Percentiles rank a stretch among this genome's conserved stretches.
phyloP scores from a whole-genome alignment of 2,113 vertebrate species.

The Pterocles burchelli region DNA sequence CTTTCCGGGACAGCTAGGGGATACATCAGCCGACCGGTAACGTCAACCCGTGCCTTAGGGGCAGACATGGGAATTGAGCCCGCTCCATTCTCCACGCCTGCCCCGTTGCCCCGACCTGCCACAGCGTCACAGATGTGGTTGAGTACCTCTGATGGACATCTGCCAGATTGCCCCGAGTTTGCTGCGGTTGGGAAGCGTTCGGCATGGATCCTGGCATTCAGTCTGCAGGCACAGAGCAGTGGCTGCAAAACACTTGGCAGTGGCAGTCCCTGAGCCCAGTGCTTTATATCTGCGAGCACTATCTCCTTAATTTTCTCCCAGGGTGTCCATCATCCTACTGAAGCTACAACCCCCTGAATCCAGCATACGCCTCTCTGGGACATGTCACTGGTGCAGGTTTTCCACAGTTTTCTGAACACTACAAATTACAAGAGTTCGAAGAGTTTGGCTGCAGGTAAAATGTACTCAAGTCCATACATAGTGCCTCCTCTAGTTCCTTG shows the following conservation, averaged over 20 bases:
- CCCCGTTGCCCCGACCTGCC: not conserved
- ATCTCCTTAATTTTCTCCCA: not conserved
- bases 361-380: not conserved
- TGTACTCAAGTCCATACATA: not conserved
- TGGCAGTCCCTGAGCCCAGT: not conserved
- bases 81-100: not conserved
- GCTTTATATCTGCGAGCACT: not conserved
- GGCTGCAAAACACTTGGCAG: not conserved
- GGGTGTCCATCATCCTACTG: not conserved
- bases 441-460: not conserved
- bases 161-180: not conserved
- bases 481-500: not conserved
- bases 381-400: not conserved
- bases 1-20: not conserved
- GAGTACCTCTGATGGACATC: constrained; percentile 5
- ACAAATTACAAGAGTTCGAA: not conserved
- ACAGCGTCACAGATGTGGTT: not conserved
- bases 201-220: not conserved
- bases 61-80: not conserved
- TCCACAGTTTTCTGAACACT: not conserved
- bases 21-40: not conserved
- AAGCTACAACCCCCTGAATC: not conserved
- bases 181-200: not conserved
- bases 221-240: not conserved
- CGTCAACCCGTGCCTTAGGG: not conserved